A percentile compares a stretch with the other conserved stretches of the same genome.
phyloP scores from a whole-genome alignment of 2,888 invertebrate genomes.

The Cheilosia scutellata region DNA sequence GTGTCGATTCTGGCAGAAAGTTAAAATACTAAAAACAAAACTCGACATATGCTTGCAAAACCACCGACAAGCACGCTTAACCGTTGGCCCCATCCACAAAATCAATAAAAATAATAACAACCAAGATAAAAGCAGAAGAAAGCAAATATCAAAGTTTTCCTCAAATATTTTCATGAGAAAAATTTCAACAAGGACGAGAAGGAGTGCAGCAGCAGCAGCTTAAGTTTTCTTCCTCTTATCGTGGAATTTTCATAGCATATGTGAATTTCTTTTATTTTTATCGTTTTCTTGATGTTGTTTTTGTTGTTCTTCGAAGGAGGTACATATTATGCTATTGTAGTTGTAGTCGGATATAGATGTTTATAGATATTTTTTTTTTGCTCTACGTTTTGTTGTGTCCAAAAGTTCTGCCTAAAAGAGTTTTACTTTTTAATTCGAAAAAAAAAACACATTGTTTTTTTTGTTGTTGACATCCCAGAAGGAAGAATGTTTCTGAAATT shows the following conservation, averaged over 20 bases:
- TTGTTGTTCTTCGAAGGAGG: constrained; percentile 16
- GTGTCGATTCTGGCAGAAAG: constrained; percentile 40
- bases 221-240: constrained; percentile 48
- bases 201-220: constrained; percentile 19
- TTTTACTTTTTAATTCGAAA: constrained; percentile 43
- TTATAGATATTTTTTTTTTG: constrained; percentile 10
- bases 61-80: constrained; percentile 37
- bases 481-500: too few species aligned
- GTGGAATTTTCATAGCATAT: constrained; percentile 64
- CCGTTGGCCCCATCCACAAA: constrained; percentile 27
- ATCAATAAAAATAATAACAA: constrained; percentile 74
- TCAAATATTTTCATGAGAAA: constrained; percentile 73
- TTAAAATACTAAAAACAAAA: constrained; percentile 54
- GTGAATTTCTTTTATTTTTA: constrained; percentile 19
- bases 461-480: background rate
- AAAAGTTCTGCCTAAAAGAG: constrained; percentile 51
- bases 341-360: too few species aligned
- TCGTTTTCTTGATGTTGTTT: constrained; percentile 9
- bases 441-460: background rate
- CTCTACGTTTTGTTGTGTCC: constrained; percentile 29
- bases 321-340: constrained; percentile 5
- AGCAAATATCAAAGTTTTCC: constrained; percentile 68
- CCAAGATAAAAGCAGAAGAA: constrained; percentile 64
- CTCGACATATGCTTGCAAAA: constrained; percentile 62
- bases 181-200: constrained; percentile 48